Conservation (phyloP, 1,140 invertebrate genomes). For the Mizuhopecten yessoensis region DNA sequence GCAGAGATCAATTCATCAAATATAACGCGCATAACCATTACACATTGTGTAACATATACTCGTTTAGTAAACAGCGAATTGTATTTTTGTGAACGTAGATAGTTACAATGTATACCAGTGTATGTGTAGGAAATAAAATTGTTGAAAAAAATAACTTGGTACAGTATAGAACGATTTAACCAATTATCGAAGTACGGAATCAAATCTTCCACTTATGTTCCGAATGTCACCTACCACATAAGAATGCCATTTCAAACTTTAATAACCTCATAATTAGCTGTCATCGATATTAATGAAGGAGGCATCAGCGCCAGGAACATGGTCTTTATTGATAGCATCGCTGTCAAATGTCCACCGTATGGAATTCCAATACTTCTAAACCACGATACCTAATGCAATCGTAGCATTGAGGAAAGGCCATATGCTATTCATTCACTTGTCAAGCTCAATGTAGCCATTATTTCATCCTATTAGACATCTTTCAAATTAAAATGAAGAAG, state of each 20-base stretch:
- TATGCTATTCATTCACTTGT: background rate
- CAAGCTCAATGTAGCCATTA: background rate
- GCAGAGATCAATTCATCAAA: too few species aligned
- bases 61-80: too few species aligned
- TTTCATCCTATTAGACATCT: slow-evolving; percentile 34
- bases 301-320: background rate
- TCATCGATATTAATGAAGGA: background rate
- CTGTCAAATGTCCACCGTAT: background rate
- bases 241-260: background rate
- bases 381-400: background rate
- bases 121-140: too few species aligned
- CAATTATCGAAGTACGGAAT: too few species aligned
- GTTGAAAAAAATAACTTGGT: too few species aligned
- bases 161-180: too few species aligned
- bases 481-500: slow-evolving; percentile 38
- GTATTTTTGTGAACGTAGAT: too few species aligned
- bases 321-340: background rate
- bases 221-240: background rate
- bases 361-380: background rate
- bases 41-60: too few species aligned
- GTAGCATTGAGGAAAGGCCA: background rate
- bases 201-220: too few species aligned
- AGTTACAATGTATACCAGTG: too few species aligned
- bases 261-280: background rate
- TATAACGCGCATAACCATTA: too few species aligned